Base-by-base conservation (phyloP, 2,797 vertebrate genomes). In the Sebastes oblongus region DNA sequence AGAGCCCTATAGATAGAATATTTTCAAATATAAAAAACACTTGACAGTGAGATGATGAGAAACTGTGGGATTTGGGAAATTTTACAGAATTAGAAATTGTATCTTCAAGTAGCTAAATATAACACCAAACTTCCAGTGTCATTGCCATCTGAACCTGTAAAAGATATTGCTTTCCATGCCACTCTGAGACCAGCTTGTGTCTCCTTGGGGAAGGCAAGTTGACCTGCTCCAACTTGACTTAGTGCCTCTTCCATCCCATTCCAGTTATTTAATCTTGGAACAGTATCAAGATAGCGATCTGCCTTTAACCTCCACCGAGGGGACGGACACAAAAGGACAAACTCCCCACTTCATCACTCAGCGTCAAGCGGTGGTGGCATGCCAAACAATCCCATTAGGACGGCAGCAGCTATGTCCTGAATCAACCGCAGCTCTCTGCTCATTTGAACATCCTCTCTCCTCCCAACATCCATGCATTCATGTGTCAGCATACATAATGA, bases 311-410 rank as follows among this genome's bases (percentile, higher is more conserved):
- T 94, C 92, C 83, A 83, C 61, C 34, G 81, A 91, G 86, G 83
- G 89, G 82, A 94, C 84, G 72, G 84, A 88, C 86, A 91, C 87
- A 89, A 86, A 88, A 85, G 90, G 87, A 92, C 91, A 77, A 78
- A 56, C 86, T 75, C 70, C 34, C 77, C 86, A 81, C 90, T 93
- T 91, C 93, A 94, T 94, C 93, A 93, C 93, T 94, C 92, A 93
- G 91, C 64, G 67, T 91, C 92, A 74, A 80, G 84, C 74, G 34
- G 82, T 29, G 60, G 75, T 80, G 85, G 83, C 90, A 86, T 90
- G 93, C 94, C 94, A 95, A 94, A 94, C 94, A 94, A 94, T 94
- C 92, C 89, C 92, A 93, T 95, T 94, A 94, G 90, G 22, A 71
- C 82, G 83, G 86, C 77, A 32, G 72, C 74, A 50, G 79, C 86